Conservation (phyloP, 2,888 invertebrate genomes). For the Tetrapedia diversipes region DNA sequence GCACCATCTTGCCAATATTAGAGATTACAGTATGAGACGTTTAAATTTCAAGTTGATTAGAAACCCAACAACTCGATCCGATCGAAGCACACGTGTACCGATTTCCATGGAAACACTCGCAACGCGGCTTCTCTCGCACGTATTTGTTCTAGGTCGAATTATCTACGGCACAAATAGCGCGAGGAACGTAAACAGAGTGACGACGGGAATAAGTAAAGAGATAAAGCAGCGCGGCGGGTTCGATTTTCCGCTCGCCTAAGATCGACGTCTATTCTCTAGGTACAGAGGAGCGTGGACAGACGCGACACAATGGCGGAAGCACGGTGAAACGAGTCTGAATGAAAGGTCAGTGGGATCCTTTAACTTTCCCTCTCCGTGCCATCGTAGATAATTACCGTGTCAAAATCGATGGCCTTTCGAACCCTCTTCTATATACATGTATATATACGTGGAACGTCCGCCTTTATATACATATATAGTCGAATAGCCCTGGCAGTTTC, state of each 20-base stretch:
- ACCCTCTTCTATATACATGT: too few species aligned
- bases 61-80: too few species aligned
- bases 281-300: neutral
- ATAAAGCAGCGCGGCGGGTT: neutral
- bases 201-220: conserved; percentile 1
- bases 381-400: conserved; percentile 20
- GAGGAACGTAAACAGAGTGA: conserved; percentile 1
- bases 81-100: neutral
- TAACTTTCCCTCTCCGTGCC: conserved; percentile 19
- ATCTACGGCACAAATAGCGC: conserved; percentile 4
- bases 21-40: too few species aligned
- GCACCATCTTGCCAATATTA: too few species aligned
- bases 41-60: too few species aligned
- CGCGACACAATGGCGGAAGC: neutral
- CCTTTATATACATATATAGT: too few species aligned
- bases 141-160: neutral
- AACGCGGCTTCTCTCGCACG: neutral
- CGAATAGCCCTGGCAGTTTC: neutral
- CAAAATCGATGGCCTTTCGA: conserved; percentile 30
- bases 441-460: too few species aligned
- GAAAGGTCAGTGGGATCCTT: conserved; percentile 35
- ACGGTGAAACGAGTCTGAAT: conserved; percentile 11
- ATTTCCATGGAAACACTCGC: neutral
- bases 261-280: neutral
- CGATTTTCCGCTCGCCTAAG: neutral